These are phyloP conservation scores for Azemiops feae DNA, from an alignment of 2,113 vertebrate species.

Conservation along the genomic window DNA sequence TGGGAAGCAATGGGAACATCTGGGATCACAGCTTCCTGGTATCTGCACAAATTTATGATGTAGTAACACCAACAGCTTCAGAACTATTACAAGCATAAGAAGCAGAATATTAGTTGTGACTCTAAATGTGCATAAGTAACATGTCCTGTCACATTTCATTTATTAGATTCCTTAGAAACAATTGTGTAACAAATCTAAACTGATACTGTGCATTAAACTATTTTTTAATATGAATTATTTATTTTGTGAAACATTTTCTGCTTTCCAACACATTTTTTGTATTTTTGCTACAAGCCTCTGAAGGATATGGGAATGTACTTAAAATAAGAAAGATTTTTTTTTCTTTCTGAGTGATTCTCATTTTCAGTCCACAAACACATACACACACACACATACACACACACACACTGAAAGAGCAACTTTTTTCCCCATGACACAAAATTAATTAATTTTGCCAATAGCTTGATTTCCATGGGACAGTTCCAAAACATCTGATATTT, in stretches of 20 bases:
- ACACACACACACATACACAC: background rate
- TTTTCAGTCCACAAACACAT: constrained; percentile 28
- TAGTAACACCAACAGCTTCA: background rate
- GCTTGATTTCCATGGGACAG: constrained; percentile 31
- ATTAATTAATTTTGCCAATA: constrained; percentile 54
- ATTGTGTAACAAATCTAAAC: background rate
- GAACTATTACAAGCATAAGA: background rate
- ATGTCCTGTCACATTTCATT: background rate
- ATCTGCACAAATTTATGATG: background rate
- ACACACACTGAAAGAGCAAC: constrained; percentile 18
- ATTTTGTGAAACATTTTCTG: background rate
- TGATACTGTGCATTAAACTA: background rate
- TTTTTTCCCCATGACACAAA: constrained; percentile 27
- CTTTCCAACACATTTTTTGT: background rate
- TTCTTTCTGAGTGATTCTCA: background rate
- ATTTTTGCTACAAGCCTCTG: background rate
- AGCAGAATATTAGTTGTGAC: background rate
- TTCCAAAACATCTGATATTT: background rate
- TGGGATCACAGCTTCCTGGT: background rate
- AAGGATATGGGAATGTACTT: background rate
- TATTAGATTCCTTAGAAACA: background rate
- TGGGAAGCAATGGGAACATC: background rate
- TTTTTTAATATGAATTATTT: background rate
- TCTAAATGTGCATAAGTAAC: background rate
- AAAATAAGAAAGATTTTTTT: background rate